Conservation (phyloP, 2,888 invertebrate species). For the Zeuzera pyrina region DNA sequence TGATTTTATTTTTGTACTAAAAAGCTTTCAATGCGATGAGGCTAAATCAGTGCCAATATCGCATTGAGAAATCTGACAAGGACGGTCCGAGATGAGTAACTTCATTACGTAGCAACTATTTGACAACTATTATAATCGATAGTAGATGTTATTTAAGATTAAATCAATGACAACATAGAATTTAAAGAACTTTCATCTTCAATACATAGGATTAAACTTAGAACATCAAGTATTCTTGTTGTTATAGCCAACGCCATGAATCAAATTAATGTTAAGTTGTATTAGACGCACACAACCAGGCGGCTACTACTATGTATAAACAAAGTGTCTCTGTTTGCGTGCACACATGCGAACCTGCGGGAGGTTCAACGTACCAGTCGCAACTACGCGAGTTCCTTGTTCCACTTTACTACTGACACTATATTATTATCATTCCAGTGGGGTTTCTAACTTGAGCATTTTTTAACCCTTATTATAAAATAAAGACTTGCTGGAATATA, state of each 20-base stretch:
- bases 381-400: conserved; percentile 71
- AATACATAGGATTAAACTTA: no score
- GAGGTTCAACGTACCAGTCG: conserved; percentile 69
- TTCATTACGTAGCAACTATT: not conserved
- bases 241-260: conserved; percentile 33
- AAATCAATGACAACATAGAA: no score
- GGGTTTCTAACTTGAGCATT: conserved; percentile 42
- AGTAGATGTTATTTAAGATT: no score
- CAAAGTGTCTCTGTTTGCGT: conserved; percentile 21
- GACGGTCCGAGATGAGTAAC: conserved; percentile 26
- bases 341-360: conserved; percentile 30
- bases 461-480: no score
- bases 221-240: no score
- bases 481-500: no score
- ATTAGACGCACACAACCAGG: conserved; percentile 27
- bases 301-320: conserved; percentile 5
- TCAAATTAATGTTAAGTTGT: conserved; percentile 39
- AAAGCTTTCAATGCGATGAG: conserved; percentile 59
- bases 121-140: no score
- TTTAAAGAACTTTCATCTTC: no score
- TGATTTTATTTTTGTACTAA: conserved; percentile 29
- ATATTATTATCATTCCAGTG: conserved; percentile 67
- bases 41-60: conserved; percentile 40
- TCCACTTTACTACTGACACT: conserved; percentile 69
- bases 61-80: conserved; percentile 56